Evolutionary conservation across 1,140 invertebrate genomes (phyloP), one percentile per base, ranked within the genome.

Genomic region (Stratiolaelaps scimitus): DNA sequence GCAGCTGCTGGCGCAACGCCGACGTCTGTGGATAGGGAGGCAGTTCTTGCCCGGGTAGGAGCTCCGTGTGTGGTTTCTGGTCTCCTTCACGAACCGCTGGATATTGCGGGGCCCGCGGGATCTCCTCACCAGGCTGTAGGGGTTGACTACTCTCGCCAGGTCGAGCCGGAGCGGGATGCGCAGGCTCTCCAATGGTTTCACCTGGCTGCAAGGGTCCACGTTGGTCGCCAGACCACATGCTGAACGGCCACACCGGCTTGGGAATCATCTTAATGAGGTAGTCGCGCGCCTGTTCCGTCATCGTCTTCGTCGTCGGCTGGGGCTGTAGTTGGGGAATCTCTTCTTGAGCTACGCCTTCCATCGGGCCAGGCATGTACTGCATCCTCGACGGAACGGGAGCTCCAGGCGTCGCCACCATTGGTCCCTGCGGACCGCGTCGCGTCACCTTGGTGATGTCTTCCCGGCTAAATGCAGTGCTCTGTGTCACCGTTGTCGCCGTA

Each of bases 351-450:
- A 60, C 15, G n/a, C 53, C 53, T 23, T 17, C 15, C 15, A 23
- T 60, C 26, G 53, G 53, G 26, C 53, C 53, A 15, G 53, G 53
- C 53, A 60, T 29, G 10, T 60, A 60, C 53, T 60, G 53, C 6
- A 60, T 15, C 10, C 53, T 17, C 23, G 53, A 60, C 15, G 26
- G 26, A 2, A 34, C 10, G 4, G 26, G 26, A 15, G 53, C n/a
- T 60, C 34, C 15, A 40, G 34, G 34, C 10, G 4, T 40, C 10
- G 34, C 34, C 10, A 10, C 34, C 10, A 6, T 4, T 10, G 34
- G 34, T 40, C 4, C 5, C 10, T 40, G 34, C 34, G 34, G 34
- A 10, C 34, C 34, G 34, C 34, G 34, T 40, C 10, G 34, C 5
- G 4, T 40, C 34, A 40, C 10, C 26, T 15, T 26, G n/a, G 23